Percentiles rank a stretch among this genome's conserved stretches.
Evolutionary conservation across 2,888 invertebrate genomes (phyloP).

Genomic region (Galerucella nymphaeae): DNA sequence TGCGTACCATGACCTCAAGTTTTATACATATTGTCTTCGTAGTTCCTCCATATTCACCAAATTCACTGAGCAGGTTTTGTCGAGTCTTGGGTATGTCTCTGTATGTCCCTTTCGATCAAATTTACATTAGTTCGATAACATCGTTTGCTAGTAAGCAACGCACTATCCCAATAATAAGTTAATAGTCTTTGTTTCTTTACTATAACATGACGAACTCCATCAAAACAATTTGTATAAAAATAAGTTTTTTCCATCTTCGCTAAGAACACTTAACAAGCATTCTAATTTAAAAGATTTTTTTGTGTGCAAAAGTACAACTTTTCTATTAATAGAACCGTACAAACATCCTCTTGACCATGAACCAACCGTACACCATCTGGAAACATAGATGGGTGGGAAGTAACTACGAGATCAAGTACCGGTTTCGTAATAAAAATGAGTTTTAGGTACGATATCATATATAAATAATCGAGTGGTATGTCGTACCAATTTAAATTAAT

Average conservation of each 20-base stretch:
- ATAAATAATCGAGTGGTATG: slow-evolving; percentile 3
- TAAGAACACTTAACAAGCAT: not conserved
- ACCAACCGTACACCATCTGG: slow-evolving; percentile 48
- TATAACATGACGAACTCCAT: no score
- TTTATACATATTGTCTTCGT: slow-evolving; percentile 38
- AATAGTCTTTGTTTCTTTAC: no score
- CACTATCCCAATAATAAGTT: no score
- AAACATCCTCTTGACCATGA: slow-evolving; percentile 55
- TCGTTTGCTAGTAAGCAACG: no score
- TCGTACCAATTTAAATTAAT: slow-evolving; percentile 3
- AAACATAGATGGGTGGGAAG: slow-evolving; percentile 32
- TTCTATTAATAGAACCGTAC: slow-evolving; percentile 53
- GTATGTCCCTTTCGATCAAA: slow-evolving; percentile 17
- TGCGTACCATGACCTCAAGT: slow-evolving; percentile 39
- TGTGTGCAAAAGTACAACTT: slow-evolving; percentile 46
- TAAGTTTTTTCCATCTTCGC: not conserved
- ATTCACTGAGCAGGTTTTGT: slow-evolving; percentile 39
- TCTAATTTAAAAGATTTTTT: slow-evolving; percentile 35
- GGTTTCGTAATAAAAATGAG: slow-evolving; percentile 9
- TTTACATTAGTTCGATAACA: no score
- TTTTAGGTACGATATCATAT: not conserved
- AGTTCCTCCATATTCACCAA: slow-evolving; percentile 34
- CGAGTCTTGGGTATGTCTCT: slow-evolving; percentile 38
- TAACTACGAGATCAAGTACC: slow-evolving; percentile 14
- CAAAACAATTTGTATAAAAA: no score